phyloP scores from a whole-genome alignment of 2,797 vertebrate species.

The Furcifer pardalis region DNA sequence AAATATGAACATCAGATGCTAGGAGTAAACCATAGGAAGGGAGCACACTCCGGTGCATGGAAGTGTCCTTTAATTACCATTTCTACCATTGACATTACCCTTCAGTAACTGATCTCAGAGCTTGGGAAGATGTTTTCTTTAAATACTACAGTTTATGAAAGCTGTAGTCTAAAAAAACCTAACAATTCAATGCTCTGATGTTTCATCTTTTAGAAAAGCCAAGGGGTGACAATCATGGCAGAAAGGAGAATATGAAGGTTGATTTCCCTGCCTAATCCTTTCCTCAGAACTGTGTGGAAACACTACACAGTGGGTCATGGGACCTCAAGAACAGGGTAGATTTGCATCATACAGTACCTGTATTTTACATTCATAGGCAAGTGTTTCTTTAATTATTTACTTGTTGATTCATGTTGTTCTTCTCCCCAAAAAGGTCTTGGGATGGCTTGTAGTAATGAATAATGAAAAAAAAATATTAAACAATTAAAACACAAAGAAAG shows the following conservation, averaged over 20 bases:
- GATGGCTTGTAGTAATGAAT: background rate
- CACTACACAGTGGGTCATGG: too few species aligned
- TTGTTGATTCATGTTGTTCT: background rate
- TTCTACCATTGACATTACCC: too few species aligned
- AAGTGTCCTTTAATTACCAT: too few species aligned
- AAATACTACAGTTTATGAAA: too few species aligned
- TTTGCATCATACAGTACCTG: background rate
- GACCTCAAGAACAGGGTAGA: background rate
- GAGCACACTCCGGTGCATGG: too few species aligned
- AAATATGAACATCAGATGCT: background rate
- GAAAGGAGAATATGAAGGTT: background rate
- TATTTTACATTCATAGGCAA: background rate
- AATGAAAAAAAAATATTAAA: background rate
- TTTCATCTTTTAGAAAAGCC: background rate
- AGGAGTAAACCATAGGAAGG: background rate
- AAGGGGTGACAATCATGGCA: background rate
- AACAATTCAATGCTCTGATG: background rate
- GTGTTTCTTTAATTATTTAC: background rate
- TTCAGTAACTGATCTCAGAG: too few species aligned
- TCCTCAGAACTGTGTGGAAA: background rate
- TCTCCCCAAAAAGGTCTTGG: background rate
- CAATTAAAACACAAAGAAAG: background rate
- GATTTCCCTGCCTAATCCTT: background rate
- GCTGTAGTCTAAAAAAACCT: too few species aligned
- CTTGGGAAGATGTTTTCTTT: too few species aligned